Evolutionary conservation across 1,140 invertebrate genomes (phyloP), one percentile per base, ranked within the genome.

Genomic region (Xylocopa sonorina): DNA sequence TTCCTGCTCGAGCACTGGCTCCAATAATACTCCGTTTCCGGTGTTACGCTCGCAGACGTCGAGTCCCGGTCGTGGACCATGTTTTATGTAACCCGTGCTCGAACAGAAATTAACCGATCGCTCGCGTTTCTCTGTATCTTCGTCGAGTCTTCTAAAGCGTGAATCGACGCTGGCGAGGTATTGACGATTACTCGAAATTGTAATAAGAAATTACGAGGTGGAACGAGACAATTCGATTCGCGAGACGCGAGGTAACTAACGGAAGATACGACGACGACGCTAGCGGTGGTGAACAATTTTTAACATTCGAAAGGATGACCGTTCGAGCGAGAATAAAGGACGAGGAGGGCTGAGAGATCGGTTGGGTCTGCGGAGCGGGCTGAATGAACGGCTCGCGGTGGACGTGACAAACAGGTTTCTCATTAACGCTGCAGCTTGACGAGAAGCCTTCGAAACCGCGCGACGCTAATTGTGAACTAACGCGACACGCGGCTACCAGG

Each of bases 331-430:
- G 41, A 5, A 32, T 46, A 57, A 55, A 66, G 24, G 14, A 18
- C 27, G n/a, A 32, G 29, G n/a, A 62, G 43, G 68, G 34, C 10
- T 24, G 38, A 2, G 27, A 34, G 55, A 68, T 27, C 57, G 72
- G 72, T 53, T 14, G 18, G 58, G 48, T 64, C 18, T 51, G 6
- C 24, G 16, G 14, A 29, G 21, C 57, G 12, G 66, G 14, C 34
- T 53, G 72, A 75, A 75, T 60, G 66, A 60, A 77, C 32, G 75
- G 4, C 12, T 29, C 34, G 41, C 66, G 53, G 32, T 60, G 38
- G 24, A 57, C 67, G 75, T 60, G 66, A 78, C 75, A 78, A 78
- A 78, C 75, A 78, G 75, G 67, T 78, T 78, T 78, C 75, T 78
- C 75, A 60, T 78, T 78, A 78, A 78, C 75, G 55, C 24, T 51